Conservation (phyloP, 2,888 invertebrate genomes). For the Pediacus dermestoides region DNA sequence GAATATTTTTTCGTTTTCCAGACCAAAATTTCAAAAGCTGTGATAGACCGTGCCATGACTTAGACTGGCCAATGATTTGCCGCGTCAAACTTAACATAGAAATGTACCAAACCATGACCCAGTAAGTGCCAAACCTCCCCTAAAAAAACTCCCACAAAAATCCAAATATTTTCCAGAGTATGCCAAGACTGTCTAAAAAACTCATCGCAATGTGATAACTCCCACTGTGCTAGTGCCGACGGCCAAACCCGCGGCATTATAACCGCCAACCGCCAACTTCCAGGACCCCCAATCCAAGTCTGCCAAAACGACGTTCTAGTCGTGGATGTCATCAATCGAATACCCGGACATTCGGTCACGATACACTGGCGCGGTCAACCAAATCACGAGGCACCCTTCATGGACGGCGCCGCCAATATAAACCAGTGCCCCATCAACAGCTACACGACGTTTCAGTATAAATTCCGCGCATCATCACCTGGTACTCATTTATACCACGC, state of each 20-base stretch:
- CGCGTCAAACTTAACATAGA: conserved; percentile 71
- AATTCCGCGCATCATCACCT: conserved; percentile 62
- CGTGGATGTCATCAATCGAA: conserved; percentile 68
- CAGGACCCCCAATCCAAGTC: conserved; percentile 61
- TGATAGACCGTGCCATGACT: conserved; percentile 70
- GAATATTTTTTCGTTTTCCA: conserved; percentile 55
- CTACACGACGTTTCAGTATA: conserved; percentile 67
- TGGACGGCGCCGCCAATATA: conserved; percentile 74
- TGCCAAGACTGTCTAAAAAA: conserved; percentile 66
- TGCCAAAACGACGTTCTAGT: conserved; percentile 71
- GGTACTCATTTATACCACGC: conserved; percentile 75
- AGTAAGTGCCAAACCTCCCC: conserved; percentile 53
- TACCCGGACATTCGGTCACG: conserved; percentile 64
- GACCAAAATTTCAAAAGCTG: conserved; percentile 72
- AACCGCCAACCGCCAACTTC: conserved; percentile 65
- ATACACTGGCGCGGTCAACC: conserved; percentile 82
- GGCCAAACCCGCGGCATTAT: conserved; percentile 62
- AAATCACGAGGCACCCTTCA: conserved; percentile 62
- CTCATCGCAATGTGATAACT: conserved; percentile 57
- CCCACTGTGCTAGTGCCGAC: conserved; percentile 63
- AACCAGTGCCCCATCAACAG: conserved; percentile 72
- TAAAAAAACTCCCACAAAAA: not conserved
- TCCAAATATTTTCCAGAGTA: conserved; percentile 42
- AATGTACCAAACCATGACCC: conserved; percentile 67
- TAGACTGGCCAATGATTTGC: conserved; percentile 78